These are phyloP conservation scores for Lacanobia oleracea DNA, from an alignment of 2,888 invertebrate species.

Conservation along the genomic window DNA sequence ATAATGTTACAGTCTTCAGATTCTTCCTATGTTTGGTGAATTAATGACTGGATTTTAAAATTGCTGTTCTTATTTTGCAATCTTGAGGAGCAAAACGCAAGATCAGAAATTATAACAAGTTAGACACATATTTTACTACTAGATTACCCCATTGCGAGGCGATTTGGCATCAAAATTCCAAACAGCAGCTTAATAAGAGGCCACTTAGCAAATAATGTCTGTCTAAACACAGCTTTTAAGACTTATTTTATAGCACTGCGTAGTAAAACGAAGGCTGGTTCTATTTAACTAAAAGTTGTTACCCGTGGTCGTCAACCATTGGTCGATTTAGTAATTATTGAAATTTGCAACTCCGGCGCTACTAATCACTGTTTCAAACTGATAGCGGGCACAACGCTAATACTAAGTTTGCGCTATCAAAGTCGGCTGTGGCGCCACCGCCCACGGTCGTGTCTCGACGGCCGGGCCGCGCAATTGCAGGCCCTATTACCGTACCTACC, in stretches of 20 bases:
- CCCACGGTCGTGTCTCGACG: conserved; percentile 74
- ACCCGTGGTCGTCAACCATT: conserved; percentile 57
- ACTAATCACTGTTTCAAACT: conserved; percentile 80
- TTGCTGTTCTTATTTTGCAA: conserved; percentile 20
- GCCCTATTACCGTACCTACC: conserved; percentile 73
- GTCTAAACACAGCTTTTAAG: conserved; percentile 55
- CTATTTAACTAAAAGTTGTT: conserved; percentile 47
- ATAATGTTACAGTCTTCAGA: conserved; percentile 3
- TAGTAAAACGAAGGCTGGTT: conserved; percentile 54
- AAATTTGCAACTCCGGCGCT: conserved; percentile 76
- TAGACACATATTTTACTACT: conserved; percentile 45
- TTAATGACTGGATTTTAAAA: conserved; percentile 21
- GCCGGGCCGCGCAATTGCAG: conserved; percentile 71
- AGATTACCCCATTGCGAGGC: conserved; percentile 44
- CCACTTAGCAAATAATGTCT: conserved; percentile 56
- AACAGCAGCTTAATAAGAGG: conserved; percentile 49
- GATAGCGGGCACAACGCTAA: conserved; percentile 76
- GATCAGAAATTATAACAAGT: conserved; percentile 50
- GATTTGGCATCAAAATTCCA: conserved; percentile 53
- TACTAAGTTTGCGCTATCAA: conserved; percentile 72
- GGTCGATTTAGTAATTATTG: conserved; percentile 78
- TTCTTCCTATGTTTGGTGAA: background rate
- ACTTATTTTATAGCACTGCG: conserved; percentile 54
- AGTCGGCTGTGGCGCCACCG: conserved; percentile 75
- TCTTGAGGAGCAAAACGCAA: conserved; percentile 33